Evolutionary conservation across 2,888 invertebrate genomes (phyloP).

Genomic region (Idaea biselata): DNA sequence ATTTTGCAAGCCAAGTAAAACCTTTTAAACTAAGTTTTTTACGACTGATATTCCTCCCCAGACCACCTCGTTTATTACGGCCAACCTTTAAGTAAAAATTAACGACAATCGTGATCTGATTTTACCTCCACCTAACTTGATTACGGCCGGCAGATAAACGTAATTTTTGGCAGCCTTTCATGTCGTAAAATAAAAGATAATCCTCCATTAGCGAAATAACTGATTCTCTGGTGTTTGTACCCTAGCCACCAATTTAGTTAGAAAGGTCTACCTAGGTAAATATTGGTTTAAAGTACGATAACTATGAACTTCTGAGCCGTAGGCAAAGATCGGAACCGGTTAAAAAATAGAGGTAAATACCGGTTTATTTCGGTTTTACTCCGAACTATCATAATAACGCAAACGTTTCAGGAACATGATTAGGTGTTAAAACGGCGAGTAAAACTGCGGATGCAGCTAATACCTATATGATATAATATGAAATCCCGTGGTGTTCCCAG

Average conservation of each 20-base stretch:
- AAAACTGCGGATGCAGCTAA: too few species aligned
- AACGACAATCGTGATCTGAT: background rate
- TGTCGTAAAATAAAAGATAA: background rate
- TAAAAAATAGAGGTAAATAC: too few species aligned
- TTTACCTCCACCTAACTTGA: background rate
- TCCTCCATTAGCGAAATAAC: background rate
- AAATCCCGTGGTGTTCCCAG: background rate
- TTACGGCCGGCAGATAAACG: background rate
- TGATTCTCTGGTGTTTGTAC: background rate
- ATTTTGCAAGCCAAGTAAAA: too few species aligned
- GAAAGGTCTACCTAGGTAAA: background rate
- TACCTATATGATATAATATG: background rate
- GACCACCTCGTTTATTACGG: background rate
- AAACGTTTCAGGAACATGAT: too few species aligned
- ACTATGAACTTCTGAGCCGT: too few species aligned
- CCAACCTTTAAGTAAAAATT: background rate
- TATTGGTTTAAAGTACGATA: background rate
- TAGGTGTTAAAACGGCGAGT: too few species aligned
- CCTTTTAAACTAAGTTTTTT: background rate
- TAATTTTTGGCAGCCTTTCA: slow-evolving; percentile 1
- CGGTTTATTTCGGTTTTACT: too few species aligned
- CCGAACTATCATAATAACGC: too few species aligned
- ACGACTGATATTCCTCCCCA: background rate
- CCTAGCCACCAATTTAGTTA: background rate
- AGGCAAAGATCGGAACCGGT: too few species aligned